Conservation (phyloP, 2,888 invertebrate species). For the Steromphala cineraria region DNA sequence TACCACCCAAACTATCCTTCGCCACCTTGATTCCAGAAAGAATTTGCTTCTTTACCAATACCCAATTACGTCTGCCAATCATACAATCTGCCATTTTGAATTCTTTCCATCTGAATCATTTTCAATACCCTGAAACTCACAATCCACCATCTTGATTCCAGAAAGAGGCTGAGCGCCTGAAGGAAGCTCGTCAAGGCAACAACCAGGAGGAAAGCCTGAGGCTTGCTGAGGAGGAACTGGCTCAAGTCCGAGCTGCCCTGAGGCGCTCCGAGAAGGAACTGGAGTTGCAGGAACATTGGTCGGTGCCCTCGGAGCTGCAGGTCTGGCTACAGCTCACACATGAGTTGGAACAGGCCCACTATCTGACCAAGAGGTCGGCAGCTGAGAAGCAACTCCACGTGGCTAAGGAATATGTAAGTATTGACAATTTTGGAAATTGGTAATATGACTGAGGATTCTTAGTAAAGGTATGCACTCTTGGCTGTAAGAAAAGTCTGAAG, state of each 20-base stretch:
- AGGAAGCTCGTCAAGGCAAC: conserved; percentile 52
- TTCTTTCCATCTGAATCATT: no score
- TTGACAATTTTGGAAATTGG: no score
- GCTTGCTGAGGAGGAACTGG: conserved; percentile 69
- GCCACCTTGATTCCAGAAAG: no score
- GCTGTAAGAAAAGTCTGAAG: no score
- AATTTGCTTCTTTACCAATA: no score
- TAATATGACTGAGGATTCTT: no score
- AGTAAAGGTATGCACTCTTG: no score
- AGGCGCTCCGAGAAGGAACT: conserved; percentile 92
- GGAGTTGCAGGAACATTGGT: conserved; percentile 90
- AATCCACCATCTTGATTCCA: conserved; percentile 27
- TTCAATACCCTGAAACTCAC: background rate
- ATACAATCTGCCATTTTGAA: no score
- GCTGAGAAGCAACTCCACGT: conserved; percentile 90
- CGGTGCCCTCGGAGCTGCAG: conserved; percentile 88
- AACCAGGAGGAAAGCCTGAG: conserved; percentile 53
- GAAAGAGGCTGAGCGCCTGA: conserved; percentile 80
- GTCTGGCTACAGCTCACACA: conserved; percentile 97
- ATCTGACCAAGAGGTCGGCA: conserved; percentile 87
- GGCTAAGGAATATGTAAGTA: conserved; percentile 90
- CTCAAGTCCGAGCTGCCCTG: conserved; percentile 79
- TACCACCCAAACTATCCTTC: no score
- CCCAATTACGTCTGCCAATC: no score
- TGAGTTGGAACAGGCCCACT: conserved; percentile 93